phyloP scores from a whole-genome alignment of 2,797 vertebrate species.

The Caiman crocodilus region DNA sequence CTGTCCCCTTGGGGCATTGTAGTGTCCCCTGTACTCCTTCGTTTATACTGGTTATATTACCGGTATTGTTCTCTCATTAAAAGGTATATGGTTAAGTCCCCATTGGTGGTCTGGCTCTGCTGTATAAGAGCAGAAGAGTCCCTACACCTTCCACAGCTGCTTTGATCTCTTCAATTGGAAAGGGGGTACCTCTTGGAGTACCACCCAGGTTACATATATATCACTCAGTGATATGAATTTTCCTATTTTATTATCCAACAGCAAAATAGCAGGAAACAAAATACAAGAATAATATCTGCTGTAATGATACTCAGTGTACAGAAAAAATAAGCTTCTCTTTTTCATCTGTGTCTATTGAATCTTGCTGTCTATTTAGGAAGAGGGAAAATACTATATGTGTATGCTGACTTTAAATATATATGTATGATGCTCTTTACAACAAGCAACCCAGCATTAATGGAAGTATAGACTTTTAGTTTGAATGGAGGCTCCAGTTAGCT shows the following conservation, averaged over 20 bases:
- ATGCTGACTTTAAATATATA: conserved; percentile 40
- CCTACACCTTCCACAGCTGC: no score
- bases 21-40: no score
- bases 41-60: no score
- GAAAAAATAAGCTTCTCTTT: neutral
- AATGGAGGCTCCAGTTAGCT: neutral
- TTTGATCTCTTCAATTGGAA: no score
- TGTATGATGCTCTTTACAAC: neutral
- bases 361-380: neutral
- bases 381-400: neutral
- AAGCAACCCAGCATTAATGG: neutral
- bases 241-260: neutral
- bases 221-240: neutral
- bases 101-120: no score
- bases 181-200: no score
- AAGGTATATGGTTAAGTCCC: no score
- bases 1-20: no score
- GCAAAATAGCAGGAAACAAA: neutral
- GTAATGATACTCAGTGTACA: neutral
- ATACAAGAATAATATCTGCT: neutral
- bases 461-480: neutral
- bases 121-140: no score
- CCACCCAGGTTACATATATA: neutral
- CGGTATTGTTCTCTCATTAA: no score
- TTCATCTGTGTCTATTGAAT: neutral